phyloP scores from a whole-genome alignment of 2,888 invertebrate genomes.

The Chrysolina americana region DNA sequence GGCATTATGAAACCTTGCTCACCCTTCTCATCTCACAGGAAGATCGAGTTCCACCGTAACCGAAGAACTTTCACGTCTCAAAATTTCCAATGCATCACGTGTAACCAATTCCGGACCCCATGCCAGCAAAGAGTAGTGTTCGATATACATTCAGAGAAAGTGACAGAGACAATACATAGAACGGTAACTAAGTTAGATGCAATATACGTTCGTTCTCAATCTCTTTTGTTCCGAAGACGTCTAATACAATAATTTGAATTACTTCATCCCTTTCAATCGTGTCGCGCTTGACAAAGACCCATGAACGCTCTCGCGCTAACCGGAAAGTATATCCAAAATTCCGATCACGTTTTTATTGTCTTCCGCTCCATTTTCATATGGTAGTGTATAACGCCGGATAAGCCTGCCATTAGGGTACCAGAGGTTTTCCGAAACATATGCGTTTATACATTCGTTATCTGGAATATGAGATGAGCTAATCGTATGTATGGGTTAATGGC shows the following conservation, averaged over 20 bases:
- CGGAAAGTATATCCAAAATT: not conserved
- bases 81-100: not conserved
- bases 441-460: slow-evolving; percentile 19
- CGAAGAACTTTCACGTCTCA: not conserved
- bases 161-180: not conserved
- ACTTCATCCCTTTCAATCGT: slow-evolving; percentile 23
- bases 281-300: slow-evolving; percentile 11
- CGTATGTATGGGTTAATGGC: not conserved
- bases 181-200: not conserved
- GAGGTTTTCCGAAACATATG: slow-evolving; percentile 2
- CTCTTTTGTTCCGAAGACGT: slow-evolving; percentile 9
- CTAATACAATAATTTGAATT: slow-evolving; percentile 28
- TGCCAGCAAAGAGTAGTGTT: not conserved
- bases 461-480: slow-evolving; percentile 15
- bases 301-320: not conserved
- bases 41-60: no score
- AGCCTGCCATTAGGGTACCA: slow-evolving; percentile 18
- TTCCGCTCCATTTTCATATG: slow-evolving; percentile 33
- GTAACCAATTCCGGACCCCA: not conserved
- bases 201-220: not conserved
- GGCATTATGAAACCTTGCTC: no score
- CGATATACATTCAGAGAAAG: not conserved
- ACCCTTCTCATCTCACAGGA: no score
- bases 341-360: slow-evolving; percentile 34
- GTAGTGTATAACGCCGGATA: slow-evolving; percentile 25